A percentile compares a stretch with the other conserved stretches of the same genome.
Evolutionary conservation across 2,888 invertebrate species (phyloP).

Genomic region (Phalangium opilio): DNA sequence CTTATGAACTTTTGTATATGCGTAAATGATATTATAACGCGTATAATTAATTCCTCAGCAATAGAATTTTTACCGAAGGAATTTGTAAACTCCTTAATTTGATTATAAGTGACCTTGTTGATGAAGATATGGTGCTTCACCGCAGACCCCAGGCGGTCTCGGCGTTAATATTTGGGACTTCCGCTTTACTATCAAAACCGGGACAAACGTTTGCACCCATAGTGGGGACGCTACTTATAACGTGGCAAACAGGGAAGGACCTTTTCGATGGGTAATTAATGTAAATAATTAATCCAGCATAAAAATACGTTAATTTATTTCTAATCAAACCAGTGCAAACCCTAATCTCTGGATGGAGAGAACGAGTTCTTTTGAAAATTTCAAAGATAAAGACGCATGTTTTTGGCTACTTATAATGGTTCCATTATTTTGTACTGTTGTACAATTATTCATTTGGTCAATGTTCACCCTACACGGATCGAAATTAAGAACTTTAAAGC

Average conservation of each 20-base stretch:
- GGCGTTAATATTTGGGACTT: constrained; percentile 3
- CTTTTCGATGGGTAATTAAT: too few relatives aligned
- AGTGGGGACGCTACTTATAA: neutral
- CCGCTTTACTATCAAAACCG: constrained; percentile 1
- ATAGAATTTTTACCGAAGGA: constrained; percentile 3
- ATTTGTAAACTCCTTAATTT: constrained; percentile 2
- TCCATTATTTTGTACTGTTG: neutral
- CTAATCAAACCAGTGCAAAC: too few relatives aligned
- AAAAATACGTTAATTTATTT: too few relatives aligned
- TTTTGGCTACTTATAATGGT: constrained; percentile 1
- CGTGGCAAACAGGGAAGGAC: neutral
- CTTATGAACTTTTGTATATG: too few relatives aligned
- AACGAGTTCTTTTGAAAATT: too few relatives aligned
- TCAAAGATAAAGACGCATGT: neutral
- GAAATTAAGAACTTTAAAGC: neutral
- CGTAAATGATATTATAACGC: too few relatives aligned
- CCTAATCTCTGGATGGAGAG: too few relatives aligned
- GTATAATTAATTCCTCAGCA: too few relatives aligned
- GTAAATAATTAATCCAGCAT: too few relatives aligned
- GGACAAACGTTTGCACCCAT: constrained; percentile 3
- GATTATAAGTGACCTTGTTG: constrained; percentile 1
- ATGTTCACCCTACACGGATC: neutral
- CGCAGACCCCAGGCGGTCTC: constrained; percentile 2
- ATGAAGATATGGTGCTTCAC: constrained; percentile 3
- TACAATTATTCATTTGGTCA: neutral